These are phyloP conservation scores for Lepus timidus DNA, from an alignment of 2,113 vertebrate species.

Conservation along the genomic window DNA sequence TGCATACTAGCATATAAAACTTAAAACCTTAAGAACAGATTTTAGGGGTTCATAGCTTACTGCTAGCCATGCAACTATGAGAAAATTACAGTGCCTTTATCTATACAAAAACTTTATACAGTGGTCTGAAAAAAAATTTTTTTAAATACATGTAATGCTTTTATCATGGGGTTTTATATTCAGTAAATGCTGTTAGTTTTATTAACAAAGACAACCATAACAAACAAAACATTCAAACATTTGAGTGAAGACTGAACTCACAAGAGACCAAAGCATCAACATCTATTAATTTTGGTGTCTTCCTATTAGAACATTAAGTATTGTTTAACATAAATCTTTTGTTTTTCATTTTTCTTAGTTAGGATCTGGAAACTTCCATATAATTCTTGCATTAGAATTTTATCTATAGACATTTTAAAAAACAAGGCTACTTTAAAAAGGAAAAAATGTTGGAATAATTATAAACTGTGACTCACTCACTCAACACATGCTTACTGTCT, in stretches of 20 bases:
- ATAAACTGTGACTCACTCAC: conserved; percentile 31
- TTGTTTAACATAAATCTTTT: conserved; percentile 17
- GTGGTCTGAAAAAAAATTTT: not conserved
- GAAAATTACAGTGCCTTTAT: not conserved
- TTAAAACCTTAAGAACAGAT: conserved; percentile 36
- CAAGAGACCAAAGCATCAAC: not conserved
- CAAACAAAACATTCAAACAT: not conserved
- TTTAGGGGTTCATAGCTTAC: not conserved
- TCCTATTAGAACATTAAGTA: not conserved
- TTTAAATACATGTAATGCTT: not conserved
- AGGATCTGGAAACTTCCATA: conserved; percentile 2
- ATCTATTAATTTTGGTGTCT: not conserved
- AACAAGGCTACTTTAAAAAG: conserved; percentile 8
- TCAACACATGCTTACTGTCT: not conserved
- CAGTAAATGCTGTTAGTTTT: not conserved
- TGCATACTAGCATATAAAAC: conserved; percentile 12
- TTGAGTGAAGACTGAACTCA: not conserved
- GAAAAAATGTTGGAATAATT: not conserved
- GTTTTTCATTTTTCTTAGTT: not conserved
- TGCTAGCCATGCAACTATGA: not conserved
- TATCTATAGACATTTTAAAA: conserved; percentile 29
- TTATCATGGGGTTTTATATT: not conserved
- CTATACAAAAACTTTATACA: not conserved
- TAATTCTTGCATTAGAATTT: not conserved
- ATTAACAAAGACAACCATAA: not conserved